Evolutionary conservation across 2,113 vertebrate genomes (phyloP), one percentile per base, ranked within the genome.

Genomic region (Acrocephalus kingi): DNA sequence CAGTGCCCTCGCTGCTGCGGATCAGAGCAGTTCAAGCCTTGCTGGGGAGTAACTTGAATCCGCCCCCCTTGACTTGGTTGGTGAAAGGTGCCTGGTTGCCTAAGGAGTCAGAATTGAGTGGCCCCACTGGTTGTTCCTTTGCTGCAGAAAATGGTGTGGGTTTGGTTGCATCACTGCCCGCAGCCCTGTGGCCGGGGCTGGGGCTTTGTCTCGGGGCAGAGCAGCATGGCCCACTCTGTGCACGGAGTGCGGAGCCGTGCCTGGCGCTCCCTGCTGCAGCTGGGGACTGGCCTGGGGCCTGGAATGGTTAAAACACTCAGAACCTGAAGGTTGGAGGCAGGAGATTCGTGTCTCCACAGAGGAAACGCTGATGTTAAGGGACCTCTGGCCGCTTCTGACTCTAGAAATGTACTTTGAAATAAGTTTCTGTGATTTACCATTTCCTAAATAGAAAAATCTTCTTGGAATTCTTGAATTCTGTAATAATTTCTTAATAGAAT

Each of bases 1-100:
- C 61, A 5, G 39, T 24, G 82, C 39, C 56, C 35, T 59, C 0
- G 0, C 62, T 41, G 0, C 58, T 16, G 49, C 1, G 10, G 23
- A 9, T 18, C 31, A 7, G 27, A 33, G 66, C 7, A 12, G 28
- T 4, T n/a, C 1, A 1, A 49, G 39, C 18, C 61, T 75, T 46
- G 56, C 62, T 52, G 24, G 39, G 54, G 66, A 51, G 41, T 15
- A 9, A 18, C 35, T 4, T 10, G 39, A 39, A n/a, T 39, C 33
- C 11, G 11, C 3, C 2, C 4, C 3, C 4, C 9, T 39, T 7
- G 15, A 7, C 43, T 41, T 2, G 1, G 48, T 48, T 43, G 35
- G 27, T 45, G 45, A 33, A 80, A 18, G 39, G 30, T 22, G 46
- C n/a, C 22, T 62, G 35, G 8, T 3, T 67, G 43, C 61, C 23